Evolutionary conservation across 2,888 invertebrate species (phyloP).

Genomic region (Ptychoptera albimana): DNA sequence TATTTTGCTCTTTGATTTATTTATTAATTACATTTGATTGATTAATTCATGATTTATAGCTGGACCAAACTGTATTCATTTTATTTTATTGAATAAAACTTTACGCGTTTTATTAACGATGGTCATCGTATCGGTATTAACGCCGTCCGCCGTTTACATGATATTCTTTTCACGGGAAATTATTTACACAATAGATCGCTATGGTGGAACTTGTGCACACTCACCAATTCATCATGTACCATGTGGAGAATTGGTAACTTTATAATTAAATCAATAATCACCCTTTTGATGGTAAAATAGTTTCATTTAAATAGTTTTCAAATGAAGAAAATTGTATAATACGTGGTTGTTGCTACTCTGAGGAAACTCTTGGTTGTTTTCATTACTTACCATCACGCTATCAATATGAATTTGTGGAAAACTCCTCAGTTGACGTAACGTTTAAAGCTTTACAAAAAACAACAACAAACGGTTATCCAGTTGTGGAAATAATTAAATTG

Average conservation of each 20-base stretch:
- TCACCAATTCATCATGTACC: background rate
- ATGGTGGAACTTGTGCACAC: conserved; percentile 2
- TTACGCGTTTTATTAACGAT: background rate
- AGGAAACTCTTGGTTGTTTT: conserved; percentile 4
- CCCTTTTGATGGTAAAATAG: background rate
- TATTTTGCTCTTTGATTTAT: no score
- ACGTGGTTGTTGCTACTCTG: conserved; percentile 5
- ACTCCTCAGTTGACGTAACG: background rate
- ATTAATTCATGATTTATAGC: no score
- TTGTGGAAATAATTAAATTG: background rate
- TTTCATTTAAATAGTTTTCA: background rate
- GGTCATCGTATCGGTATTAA: background rate
- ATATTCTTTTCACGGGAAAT: background rate
- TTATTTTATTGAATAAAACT: background rate
- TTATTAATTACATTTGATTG: no score
- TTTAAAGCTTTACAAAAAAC: background rate
- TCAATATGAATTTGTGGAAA: conserved; percentile 3
- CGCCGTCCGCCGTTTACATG: background rate
- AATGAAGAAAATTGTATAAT: background rate
- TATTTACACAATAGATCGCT: background rate
- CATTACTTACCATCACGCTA: conserved; percentile 7
- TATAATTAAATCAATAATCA: background rate
- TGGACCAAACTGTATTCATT: background rate
- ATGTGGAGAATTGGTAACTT: background rate
- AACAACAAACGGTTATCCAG: background rate